Evolutionary conservation across 92 coral and sea anemone species (phyloP), one percentile per base, ranked within the genome.

Genomic region (Montipora capitata): DNA sequence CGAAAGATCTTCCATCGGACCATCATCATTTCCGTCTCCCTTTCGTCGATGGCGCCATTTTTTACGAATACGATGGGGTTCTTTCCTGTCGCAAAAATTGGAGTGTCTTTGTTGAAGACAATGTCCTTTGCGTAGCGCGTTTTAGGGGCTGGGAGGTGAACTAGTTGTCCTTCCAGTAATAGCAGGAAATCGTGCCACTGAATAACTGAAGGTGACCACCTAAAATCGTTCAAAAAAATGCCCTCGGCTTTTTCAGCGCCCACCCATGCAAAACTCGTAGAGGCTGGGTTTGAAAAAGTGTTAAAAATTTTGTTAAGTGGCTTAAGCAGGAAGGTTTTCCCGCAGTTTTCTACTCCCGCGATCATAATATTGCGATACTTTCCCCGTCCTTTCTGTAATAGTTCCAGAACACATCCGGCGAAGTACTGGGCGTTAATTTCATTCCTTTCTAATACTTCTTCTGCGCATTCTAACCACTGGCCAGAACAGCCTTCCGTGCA

Each of bases 21-120:
- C 35, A 27, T 27, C 35, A 27, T 27, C 35, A 1, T 27, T 27
- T 27, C 35, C 35, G 35, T 27, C 35, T 27, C 35, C 35, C 35
- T 27, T 27, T 27, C 35, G 35, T 27, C 35, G 35, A 27, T 27
- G 35, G 2, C 1, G 35, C 35, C 35, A 27, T 27, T 27, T 27
- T 27, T 65, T 18, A 17, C 16, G 71, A 10, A 65, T 16, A 72
- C 11, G 8, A 76, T 71, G 15, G 18, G 56, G 45, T 67, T 38
- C 48, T 85, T 85, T 20, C 83, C 83, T 38, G 94, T 85, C 9
- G 87, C 74, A 71, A 90, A 90, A 43, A 86, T 80, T 2, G 87
- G 88, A 7, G 86, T 76, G 72, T 91, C 94, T 13, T 10, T 39
- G 41, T 59, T 63, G 14, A 85, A 43, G 39, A 51, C 40, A 15